These are phyloP conservation scores for Teleopsis dalmanni DNA, from an alignment of 1,140 invertebrate genomes.

Conservation along the genomic window DNA sequence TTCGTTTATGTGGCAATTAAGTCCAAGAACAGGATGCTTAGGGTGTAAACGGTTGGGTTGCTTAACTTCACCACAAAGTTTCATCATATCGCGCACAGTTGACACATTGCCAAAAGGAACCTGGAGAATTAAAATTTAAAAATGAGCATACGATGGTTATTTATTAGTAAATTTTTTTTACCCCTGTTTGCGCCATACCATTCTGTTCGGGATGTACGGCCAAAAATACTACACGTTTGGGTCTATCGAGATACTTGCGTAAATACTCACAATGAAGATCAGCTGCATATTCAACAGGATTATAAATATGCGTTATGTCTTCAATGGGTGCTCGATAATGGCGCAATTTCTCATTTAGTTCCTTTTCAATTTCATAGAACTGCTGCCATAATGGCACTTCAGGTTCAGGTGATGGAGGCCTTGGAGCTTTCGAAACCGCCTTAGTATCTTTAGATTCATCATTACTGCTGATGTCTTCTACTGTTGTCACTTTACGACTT, in stretches of 20 bases:
- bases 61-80: slow-evolving; percentile 60
- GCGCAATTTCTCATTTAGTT: slow-evolving; percentile 19
- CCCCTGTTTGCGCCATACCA: slow-evolving; percentile 90
- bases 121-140: slow-evolving; percentile 44
- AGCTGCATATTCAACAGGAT: slow-evolving; percentile 75
- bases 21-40: slow-evolving; percentile 63
- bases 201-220: slow-evolving; percentile 92
- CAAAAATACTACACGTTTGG: slow-evolving; percentile 71
- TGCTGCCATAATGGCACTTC: background rate
- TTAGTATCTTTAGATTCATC: too few species aligned
- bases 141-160: too few species aligned
- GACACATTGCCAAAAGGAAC: slow-evolving; percentile 87
- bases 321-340: background rate
- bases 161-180: too few species aligned
- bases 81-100: slow-evolving; percentile 69
- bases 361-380: slow-evolving; percentile 24
- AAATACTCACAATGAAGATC: slow-evolving; percentile 65
- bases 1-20: slow-evolving; percentile 70
- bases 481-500: too few species aligned
- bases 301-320: slow-evolving; percentile 55
- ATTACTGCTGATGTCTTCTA: too few species aligned
- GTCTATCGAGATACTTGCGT: slow-evolving; percentile 54
- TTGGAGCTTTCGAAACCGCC: too few species aligned
- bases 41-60: slow-evolving; percentile 66
- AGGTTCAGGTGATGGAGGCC: too few species aligned